phyloP scores from a whole-genome alignment of 1,140 invertebrate genomes.

The Gerris buenoi region DNA sequence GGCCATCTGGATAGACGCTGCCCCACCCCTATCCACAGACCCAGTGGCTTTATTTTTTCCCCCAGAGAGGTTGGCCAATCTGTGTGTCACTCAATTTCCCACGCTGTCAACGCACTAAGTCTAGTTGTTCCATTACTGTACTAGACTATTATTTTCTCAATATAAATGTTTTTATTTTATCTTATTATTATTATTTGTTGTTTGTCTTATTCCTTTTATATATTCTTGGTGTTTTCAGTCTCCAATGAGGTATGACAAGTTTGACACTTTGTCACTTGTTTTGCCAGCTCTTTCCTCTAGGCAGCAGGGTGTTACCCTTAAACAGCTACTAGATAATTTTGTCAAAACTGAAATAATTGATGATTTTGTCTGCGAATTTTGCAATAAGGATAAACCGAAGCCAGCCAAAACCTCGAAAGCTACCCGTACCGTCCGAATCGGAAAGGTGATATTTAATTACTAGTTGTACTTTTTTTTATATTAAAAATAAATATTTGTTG shows the following conservation, averaged over 20 bases:
- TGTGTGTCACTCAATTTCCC: no score
- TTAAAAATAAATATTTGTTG: constrained; percentile 9
- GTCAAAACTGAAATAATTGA: constrained; percentile 67
- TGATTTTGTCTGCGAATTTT: constrained; percentile 57
- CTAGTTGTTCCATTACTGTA: no score
- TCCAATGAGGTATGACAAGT: constrained; percentile 72
- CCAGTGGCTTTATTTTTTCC: no score
- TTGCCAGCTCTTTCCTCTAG: constrained; percentile 40
- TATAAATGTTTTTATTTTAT: no score
- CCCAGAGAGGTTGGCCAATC: no score
- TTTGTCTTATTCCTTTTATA: no score
- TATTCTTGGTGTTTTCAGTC: no score
- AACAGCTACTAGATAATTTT: constrained; percentile 60
- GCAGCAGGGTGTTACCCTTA: constrained; percentile 36
- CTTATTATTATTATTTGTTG: no score
- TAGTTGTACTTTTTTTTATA: neutral
- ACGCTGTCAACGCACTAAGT: no score
- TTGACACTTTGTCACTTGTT: constrained; percentile 68
- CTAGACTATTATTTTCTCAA: no score
- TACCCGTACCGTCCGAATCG: neutral
- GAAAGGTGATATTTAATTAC: constrained; percentile 6
- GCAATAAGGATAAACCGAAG: constrained; percentile 5
- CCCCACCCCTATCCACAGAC: no score
- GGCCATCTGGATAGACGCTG: no score
- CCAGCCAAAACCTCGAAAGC: neutral